Base-by-base conservation (phyloP, 2,113 vertebrate genomes). In the Helogale parvula region DNA sequence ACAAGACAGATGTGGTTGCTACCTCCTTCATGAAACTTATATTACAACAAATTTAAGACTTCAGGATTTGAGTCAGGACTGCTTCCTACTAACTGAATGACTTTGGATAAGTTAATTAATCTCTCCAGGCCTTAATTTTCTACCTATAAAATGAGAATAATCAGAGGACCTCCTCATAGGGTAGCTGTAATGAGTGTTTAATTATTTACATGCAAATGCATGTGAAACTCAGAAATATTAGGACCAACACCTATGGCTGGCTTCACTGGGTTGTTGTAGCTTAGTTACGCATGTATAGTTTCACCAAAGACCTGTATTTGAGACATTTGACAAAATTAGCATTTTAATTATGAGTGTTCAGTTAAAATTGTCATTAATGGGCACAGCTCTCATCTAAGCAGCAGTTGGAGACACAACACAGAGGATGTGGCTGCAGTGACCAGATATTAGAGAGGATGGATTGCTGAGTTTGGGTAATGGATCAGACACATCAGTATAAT, bases 281-380 rank as follows among this genome's bases (percentile, higher is more conserved):
- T 97, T 95, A 94, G 50, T 92, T 84, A 83, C 4, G 0, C 11
- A 1, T 6, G 19, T 65, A 19, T 45, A 31, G 52, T 68, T 88
- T 93, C 52, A 41, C 66, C 77, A 66, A 96, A 92, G 74, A 74
- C 72, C 54, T 86, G 47, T 47, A 88, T 54, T 38, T 84, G 96
- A 91, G 94, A 27, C 85, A 72, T 63, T 82, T 96, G 54, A 85
- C n/a, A 94, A 86, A 63, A 95, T 90, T 65, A 72, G 45, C 74
- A 60, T 83, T 85, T 92, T 97, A 93, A 72, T 88, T 85, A 68
- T 82, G 69, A 92, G 52, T 90, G 63, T 71, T 96, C 71, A 31
- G 7, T 72, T 38, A 0, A 19, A 63, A 57, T 77, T 19, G 85
- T 35, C 2, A 0, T 84, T 94, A 25, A 47, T 69, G 71, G 50